phyloP scores from a whole-genome alignment of 2,888 invertebrate species.

The Spicauda simplicius region DNA sequence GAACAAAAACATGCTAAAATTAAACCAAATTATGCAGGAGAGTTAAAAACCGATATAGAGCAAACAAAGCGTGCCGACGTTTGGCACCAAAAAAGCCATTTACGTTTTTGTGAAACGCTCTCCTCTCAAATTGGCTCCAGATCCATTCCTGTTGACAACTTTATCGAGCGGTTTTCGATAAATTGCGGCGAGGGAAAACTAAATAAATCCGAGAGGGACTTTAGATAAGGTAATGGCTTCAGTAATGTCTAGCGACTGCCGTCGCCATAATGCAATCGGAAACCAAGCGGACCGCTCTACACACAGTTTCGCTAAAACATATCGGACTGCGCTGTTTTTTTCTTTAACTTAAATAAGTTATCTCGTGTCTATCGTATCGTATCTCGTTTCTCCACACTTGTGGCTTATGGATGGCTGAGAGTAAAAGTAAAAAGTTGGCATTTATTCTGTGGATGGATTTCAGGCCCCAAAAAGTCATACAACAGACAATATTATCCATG shows the following conservation, averaged over 20 bases:
- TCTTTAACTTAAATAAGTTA: constrained; percentile 39
- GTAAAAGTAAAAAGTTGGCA: no score
- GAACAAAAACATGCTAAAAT: not conserved
- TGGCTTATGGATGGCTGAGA: not conserved
- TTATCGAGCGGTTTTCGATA: constrained; percentile 85
- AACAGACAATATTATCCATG: no score
- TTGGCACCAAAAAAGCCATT: constrained; percentile 62
- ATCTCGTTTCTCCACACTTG: not conserved
- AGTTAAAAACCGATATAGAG: constrained; percentile 26
- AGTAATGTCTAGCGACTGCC: constrained; percentile 80
- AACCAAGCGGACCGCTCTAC: constrained; percentile 66
- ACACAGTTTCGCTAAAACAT: constrained; percentile 55
- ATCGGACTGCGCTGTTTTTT: constrained; percentile 45
- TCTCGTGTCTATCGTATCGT: not conserved
- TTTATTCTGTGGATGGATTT: no score
- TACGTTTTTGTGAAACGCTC: constrained; percentile 69
- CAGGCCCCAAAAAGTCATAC: no score
- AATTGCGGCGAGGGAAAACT: constrained; percentile 84
- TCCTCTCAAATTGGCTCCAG: constrained; percentile 80
- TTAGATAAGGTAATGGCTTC: constrained; percentile 85
- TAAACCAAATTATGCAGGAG: constrained; percentile 19
- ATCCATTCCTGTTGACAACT: constrained; percentile 84
- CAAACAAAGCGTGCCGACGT: constrained; percentile 42
- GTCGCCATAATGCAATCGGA: constrained; percentile 80
- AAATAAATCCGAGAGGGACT: constrained; percentile 85